phyloP scores from a whole-genome alignment of 2,888 invertebrate species.

The Lithophane leautieri region DNA sequence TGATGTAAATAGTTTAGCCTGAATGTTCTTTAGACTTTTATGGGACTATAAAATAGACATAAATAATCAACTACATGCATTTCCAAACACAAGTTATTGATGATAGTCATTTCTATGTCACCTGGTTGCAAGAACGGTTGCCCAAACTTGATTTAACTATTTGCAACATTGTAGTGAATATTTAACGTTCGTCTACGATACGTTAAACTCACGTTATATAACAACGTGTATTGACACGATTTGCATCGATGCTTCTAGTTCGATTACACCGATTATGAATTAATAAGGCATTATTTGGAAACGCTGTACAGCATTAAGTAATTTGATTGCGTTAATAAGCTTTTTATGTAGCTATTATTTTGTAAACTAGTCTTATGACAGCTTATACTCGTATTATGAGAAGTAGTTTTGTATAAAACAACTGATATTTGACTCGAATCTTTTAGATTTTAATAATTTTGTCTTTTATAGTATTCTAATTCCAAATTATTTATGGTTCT shows the following conservation, averaged over 20 bases:
- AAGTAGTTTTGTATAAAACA: neutral
- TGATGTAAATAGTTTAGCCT: neutral
- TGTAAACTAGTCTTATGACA: constrained; percentile 2
- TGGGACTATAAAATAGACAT: constrained; percentile 16
- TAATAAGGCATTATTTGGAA: constrained; percentile 36
- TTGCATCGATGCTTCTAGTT: constrained; percentile 44
- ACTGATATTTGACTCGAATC: constrained; percentile 17
- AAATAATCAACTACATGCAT: constrained; percentile 26
- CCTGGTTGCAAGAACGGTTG: constrained; percentile 46
- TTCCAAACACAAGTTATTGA: constrained; percentile 45
- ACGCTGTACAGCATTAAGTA: constrained; percentile 27
- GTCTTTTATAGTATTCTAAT: neutral
- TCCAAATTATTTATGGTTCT: constrained; percentile 2
- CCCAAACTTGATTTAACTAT: constrained; percentile 52
- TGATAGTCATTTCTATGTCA: constrained; percentile 49
- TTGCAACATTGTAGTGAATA: constrained; percentile 57
- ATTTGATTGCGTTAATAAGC: constrained; percentile 23
- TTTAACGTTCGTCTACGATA: constrained; percentile 44
- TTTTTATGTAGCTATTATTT: constrained; percentile 20
- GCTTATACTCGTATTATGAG: neutral
- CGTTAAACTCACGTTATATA: constrained; percentile 51
- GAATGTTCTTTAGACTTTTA: constrained; percentile 10
- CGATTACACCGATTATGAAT: constrained; percentile 46
- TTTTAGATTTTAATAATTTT: neutral
- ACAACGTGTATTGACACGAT: constrained; percentile 52